Conservation (phyloP, 2,888 invertebrate species). For the Acanthosepion lycidas region DNA sequence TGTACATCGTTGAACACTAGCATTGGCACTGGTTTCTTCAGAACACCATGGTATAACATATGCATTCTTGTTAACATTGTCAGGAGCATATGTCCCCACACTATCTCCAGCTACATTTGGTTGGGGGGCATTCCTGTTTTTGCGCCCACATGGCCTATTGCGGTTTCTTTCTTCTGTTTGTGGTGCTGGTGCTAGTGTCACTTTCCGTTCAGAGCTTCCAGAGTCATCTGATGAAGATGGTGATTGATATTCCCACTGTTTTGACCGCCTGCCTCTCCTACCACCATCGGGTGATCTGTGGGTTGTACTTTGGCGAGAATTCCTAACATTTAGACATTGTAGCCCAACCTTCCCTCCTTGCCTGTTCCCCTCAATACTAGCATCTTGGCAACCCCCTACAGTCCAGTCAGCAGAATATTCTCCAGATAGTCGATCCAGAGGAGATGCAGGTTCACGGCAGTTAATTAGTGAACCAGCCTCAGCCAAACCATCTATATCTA, state of each 20-base stretch:
- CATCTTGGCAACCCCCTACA: background rate
- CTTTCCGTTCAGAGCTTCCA: background rate
- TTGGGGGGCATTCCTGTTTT: background rate
- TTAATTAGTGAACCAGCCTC: background rate
- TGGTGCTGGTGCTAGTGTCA: background rate
- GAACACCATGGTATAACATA: slow-evolving; percentile 33
- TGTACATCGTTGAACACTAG: background rate
- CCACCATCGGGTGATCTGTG: background rate
- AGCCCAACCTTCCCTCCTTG: background rate
- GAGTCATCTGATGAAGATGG: slow-evolving; percentile 5
- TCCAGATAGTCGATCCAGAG: background rate
- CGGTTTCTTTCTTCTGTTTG: background rate
- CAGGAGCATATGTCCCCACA: background rate
- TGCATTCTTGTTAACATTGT: background rate
- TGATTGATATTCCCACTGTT: background rate
- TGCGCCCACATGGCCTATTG: background rate
- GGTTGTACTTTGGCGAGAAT: background rate
- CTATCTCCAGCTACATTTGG: background rate
- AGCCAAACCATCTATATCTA: background rate
- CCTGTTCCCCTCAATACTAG: slow-evolving; percentile 4
- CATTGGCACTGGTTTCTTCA: background rate
- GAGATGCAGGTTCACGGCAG: slow-evolving; percentile 34
- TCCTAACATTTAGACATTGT: background rate
- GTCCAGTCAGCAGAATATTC: background rate
- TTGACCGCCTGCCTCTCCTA: slow-evolving; percentile 33